These are phyloP conservation scores for Aldabrachelys gigantea DNA, from an alignment of 2,113 vertebrate species.

Conservation along the genomic window DNA sequence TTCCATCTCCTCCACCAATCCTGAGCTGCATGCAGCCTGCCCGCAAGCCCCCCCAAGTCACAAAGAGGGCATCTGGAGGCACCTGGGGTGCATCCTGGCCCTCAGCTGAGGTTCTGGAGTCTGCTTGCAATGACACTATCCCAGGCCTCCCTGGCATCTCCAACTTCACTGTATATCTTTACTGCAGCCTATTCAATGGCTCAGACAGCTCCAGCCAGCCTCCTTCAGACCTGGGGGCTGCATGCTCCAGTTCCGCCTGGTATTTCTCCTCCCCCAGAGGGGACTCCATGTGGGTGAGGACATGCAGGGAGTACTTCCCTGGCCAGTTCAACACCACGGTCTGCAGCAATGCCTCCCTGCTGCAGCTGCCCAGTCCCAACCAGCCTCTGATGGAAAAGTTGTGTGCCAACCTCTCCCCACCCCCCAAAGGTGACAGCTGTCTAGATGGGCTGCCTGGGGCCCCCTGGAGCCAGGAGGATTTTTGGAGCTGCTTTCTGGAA, in stretches of 20 bases:
- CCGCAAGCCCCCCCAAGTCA: background rate
- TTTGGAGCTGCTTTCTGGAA: constrained; percentile 87
- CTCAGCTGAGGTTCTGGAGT: constrained; percentile 82
- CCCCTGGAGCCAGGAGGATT: constrained; percentile 80
- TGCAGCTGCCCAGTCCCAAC: constrained; percentile 78
- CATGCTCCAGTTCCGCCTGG: constrained; percentile 87
- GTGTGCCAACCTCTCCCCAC: constrained; percentile 78
- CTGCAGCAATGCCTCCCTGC: constrained; percentile 86
- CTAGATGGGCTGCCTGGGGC: constrained; percentile 73
- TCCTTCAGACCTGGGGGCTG: constrained; percentile 76
- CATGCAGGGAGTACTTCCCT: constrained; percentile 87
- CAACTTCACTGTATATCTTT: constrained; percentile 89
- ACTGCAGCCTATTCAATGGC: constrained; percentile 85
- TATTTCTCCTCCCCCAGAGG: constrained; percentile 85
- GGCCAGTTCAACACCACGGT: constrained; percentile 85
- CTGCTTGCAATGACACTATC: constrained; percentile 84
- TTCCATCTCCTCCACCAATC: constrained; percentile 81
- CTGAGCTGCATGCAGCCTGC: constrained; percentile 77
- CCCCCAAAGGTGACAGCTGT: constrained; percentile 69
- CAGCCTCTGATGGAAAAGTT: constrained; percentile 80
- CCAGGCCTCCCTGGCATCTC: constrained; percentile 83
- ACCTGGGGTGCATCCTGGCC: constrained; percentile 25
- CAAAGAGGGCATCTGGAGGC: background rate
- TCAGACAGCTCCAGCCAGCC: constrained; percentile 60
- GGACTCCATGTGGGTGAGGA: constrained; percentile 85